A percentile compares a stretch with the other conserved stretches of the same genome.
These are phyloP conservation scores for Entomyzon cyanotis DNA, from an alignment of 2,113 vertebrate genomes.

Conservation along the genomic window DNA sequence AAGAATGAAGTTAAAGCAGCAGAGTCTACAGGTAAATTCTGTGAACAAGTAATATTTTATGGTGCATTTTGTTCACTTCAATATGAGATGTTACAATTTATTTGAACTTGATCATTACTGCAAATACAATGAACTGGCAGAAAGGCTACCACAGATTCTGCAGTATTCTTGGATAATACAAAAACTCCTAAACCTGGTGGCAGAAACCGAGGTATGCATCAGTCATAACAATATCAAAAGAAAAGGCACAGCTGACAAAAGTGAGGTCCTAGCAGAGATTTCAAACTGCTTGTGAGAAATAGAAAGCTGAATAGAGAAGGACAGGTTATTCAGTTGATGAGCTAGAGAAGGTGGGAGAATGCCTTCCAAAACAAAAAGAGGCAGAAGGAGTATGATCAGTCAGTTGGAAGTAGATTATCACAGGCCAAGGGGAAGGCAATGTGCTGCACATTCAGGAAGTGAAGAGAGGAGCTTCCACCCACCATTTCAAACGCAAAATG, in stretches of 20 bases:
- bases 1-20: background rate
- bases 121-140: background rate
- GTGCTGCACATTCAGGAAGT: background rate
- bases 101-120: background rate
- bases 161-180: background rate
- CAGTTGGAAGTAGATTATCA: background rate
- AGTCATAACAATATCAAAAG: background rate
- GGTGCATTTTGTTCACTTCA: background rate
- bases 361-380: background rate
- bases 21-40: background rate
- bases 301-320: background rate
- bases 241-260: background rate
- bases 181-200: background rate
- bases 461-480: background rate
- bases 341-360: background rate
- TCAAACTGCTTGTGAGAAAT: background rate
- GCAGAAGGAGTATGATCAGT: background rate
- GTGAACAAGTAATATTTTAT: background rate
- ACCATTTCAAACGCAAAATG: constrained; percentile 4
- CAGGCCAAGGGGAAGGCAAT: background rate
- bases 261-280: background rate
- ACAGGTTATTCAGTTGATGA: background rate
- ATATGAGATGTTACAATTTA: background rate
- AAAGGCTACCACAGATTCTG: background rate
- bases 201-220: background rate